Percentiles rank a stretch among this genome's conserved stretches.
Evolutionary conservation across 2,797 vertebrate species (phyloP).

Genomic region (Acanthiza pusilla): DNA sequence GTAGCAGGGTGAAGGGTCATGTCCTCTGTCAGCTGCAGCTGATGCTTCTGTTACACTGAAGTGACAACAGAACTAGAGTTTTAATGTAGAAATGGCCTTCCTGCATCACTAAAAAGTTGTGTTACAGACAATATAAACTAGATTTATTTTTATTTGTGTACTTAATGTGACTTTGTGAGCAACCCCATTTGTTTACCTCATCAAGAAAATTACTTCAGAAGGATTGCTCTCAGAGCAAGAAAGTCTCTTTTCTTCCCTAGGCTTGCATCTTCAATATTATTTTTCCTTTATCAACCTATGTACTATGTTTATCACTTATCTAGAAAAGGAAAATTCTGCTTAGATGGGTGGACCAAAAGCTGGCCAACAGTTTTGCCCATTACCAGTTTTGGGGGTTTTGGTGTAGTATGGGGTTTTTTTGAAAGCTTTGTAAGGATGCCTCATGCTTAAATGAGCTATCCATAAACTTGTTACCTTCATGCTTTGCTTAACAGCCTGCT

Average conservation of each 20-base stretch:
- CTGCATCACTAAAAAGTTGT: background rate
- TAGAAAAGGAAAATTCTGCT: background rate
- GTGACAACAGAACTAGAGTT: background rate
- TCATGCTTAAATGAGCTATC: background rate
- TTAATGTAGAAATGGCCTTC: background rate
- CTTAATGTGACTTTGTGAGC: background rate
- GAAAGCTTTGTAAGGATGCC: background rate
- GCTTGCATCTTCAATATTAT: background rate
- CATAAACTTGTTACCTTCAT: background rate
- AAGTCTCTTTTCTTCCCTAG: background rate
- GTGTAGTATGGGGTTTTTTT: accelerated
- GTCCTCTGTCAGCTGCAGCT: background rate
- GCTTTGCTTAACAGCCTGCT: background rate
- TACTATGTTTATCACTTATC: background rate
- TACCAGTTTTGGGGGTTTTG: background rate
- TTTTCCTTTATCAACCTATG: background rate
- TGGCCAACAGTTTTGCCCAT: background rate
- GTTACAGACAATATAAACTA: background rate
- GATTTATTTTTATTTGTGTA: background rate
- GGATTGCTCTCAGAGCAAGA: background rate
- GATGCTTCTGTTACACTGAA: background rate
- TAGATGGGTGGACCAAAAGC: background rate
- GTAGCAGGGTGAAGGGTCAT: background rate
- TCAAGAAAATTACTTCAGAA: background rate
- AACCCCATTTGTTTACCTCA: background rate